Base-by-base conservation (phyloP, 2,888 invertebrate species). In the Chrysodeixis includens region DNA sequence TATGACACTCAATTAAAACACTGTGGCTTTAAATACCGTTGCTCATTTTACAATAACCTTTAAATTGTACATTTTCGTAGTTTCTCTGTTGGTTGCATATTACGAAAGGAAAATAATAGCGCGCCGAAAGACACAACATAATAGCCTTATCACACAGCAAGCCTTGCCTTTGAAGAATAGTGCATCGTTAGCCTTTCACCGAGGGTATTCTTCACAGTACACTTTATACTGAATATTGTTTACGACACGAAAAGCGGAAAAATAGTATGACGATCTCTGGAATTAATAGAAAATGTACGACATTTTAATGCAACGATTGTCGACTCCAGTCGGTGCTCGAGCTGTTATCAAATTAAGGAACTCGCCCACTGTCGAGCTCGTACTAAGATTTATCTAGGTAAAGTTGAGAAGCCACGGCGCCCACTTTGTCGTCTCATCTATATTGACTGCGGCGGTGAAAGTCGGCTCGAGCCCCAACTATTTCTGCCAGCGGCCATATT, bases 381-480 rank as follows among this genome's bases (percentile, higher is more conserved):
- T 16, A 51, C 57, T 59, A 61, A 69, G 63, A 77, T 70, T 64
- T 70, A 74, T 66, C 58, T 62, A 49, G 54, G 44, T 56, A 58
- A 57, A 77, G 62, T 76, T 56, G 53, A 59, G 60, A 55, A 62
- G 64, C 56, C 62, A 53, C 54, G 14, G 44, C 61, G 59, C 20
- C 65, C 62, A 58, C 62, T 60, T 56, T 73, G 65, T 76, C 59
- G 60, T 46, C 62, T 66, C 74, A 60, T 73, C 69, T 73, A 69
- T 77, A 77, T 75, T 66, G 74, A 73, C 61, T 58, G 40, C 46
- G 52, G 26, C 52, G 60, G 52, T 51, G 62, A 46, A 55, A 49
- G 66, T 49, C 58, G 58, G 32, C 58, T 44, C 55, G 49, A 22
- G 8, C 52, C 57, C 56, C 35, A 63, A 64, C 69, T 71, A 57